Conservation (phyloP, 2,888 invertebrate genomes). For the Cephus pulcher region DNA sequence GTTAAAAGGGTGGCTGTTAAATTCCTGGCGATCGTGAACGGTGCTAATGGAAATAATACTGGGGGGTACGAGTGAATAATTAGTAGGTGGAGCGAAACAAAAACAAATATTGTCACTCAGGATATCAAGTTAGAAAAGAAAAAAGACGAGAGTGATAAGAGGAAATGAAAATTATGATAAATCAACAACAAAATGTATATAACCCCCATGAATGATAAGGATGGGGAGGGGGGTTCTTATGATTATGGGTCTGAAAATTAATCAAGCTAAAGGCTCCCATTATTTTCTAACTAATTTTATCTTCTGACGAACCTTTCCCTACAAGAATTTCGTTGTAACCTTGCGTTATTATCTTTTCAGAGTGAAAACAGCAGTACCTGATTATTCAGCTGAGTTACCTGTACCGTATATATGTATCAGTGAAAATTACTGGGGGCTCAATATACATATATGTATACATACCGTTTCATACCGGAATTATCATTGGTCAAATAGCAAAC, state of each 20-base stretch:
- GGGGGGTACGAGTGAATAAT: neutral
- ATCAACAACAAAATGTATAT: neutral
- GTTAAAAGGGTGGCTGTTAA: neutral
- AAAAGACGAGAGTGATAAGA: neutral
- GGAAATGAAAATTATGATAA: neutral
- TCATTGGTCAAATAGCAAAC: neutral
- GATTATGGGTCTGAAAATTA: neutral
- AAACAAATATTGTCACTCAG: neutral
- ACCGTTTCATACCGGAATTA: neutral
- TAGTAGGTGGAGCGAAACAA: neutral
- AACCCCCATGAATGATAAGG: too few species aligned
- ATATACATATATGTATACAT: neutral
- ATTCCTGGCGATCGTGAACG: neutral
- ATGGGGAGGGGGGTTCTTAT: too few species aligned
- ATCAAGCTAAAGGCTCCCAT: neutral
- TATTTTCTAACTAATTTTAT: neutral
- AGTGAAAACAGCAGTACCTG: neutral
- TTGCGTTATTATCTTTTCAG: neutral
- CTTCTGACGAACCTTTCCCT: neutral
- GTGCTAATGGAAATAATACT: neutral
- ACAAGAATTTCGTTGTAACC: neutral
- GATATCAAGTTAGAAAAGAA: neutral
- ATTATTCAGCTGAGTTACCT: neutral
- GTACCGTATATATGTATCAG: neutral
- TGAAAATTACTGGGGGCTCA: neutral